A percentile compares a stretch with the other conserved stretches of the same genome.
Evolutionary conservation across 2,797 vertebrate species (phyloP).

Genomic region (Anisognathus igniventris): DNA sequence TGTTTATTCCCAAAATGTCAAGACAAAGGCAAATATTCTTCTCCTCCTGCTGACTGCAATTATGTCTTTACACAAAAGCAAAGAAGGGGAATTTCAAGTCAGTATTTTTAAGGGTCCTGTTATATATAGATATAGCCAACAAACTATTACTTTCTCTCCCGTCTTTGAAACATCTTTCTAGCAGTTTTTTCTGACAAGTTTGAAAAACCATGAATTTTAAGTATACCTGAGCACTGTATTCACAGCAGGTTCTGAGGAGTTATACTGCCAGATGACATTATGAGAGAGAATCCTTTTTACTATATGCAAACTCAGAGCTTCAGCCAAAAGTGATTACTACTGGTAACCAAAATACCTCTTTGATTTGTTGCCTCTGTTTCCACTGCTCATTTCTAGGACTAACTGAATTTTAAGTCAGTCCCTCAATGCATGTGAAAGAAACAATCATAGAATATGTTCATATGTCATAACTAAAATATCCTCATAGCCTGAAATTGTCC

Average conservation of each 20-base stretch:
- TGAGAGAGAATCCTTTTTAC: neutral
- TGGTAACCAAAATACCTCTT: neutral
- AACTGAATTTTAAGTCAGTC: neutral
- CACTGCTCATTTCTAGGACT: neutral
- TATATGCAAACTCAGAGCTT: neutral
- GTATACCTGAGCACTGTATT: neutral
- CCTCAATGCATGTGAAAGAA: neutral
- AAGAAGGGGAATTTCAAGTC: neutral
- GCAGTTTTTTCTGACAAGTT: neutral
- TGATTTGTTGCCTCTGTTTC: neutral
- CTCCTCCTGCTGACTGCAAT: neutral
- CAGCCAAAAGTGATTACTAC: neutral
- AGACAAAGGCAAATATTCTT: neutral
- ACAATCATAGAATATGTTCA: neutral
- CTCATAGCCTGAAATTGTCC: neutral
- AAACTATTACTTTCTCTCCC: neutral
- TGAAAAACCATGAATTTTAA: neutral
- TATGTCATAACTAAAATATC: neutral
- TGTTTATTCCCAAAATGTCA: neutral
- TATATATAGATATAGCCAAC: neutral
- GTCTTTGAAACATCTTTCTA: neutral
- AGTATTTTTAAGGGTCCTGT: neutral
- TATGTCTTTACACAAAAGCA: neutral
- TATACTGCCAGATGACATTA: rapidly evolving
- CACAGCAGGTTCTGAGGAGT: neutral